phyloP scores from a whole-genome alignment of 2,113 vertebrate genomes.

The Oplegnathus fasciatus region DNA sequence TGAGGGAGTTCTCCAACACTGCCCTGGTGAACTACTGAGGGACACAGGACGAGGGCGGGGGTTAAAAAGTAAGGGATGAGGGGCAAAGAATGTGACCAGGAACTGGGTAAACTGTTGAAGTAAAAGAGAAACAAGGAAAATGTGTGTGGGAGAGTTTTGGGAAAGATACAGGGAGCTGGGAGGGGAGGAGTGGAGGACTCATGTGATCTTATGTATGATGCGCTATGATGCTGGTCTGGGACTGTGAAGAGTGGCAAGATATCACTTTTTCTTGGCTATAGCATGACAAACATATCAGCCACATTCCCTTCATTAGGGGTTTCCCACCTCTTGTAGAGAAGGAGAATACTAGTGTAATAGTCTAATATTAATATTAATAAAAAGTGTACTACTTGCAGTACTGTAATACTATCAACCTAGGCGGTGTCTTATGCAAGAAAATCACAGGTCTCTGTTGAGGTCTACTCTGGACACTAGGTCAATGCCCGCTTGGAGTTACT shows the following conservation, averaged over 20 bases:
- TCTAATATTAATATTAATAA: not conserved
- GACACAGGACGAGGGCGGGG: not conserved
- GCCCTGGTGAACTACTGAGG: constrained; percentile 6
- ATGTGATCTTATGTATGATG: not conserved
- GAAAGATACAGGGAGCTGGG: not conserved
- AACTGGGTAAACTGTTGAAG: not conserved
- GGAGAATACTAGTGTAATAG: not conserved
- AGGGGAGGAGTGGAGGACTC: not conserved
- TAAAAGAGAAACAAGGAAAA: not conserved
- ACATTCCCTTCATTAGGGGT: not conserved
- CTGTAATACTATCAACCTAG: not conserved
- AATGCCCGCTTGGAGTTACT: constrained; percentile 1
- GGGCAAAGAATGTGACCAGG: not conserved
- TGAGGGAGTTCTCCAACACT: constrained; percentile 39
- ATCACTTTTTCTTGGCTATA: not conserved
- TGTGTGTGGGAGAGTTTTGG: not conserved
- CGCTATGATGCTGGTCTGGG: not conserved
- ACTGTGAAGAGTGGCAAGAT: not conserved
- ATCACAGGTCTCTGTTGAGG: not conserved
- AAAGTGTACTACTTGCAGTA: not conserved
- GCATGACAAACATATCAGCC: not conserved
- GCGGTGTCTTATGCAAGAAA: not conserved
- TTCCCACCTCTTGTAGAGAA: not conserved
- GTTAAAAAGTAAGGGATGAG: not conserved
- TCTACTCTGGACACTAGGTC: constrained; percentile 5